Evolutionary conservation across 2,797 vertebrate genomes (phyloP).

Genomic region (Coreius guichenoti): DNA sequence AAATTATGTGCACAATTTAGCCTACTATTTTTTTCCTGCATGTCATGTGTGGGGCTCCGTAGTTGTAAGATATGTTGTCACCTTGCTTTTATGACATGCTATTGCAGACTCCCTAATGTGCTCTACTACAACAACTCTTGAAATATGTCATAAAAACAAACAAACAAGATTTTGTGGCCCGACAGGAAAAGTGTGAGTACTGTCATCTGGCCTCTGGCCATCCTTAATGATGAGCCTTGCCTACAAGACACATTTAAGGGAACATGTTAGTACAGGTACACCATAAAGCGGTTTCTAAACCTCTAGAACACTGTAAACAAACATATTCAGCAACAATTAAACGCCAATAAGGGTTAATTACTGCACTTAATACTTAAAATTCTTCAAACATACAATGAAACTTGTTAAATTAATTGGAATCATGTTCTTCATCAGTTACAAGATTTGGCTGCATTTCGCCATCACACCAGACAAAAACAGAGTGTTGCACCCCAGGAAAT

Average conservation of each 20-base stretch:
- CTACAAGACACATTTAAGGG: conserved; percentile 23
- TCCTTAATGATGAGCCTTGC: conserved; percentile 4
- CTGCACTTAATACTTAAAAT: not conserved
- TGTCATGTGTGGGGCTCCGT: no score
- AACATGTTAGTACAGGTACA: not conserved
- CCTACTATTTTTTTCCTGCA: no score
- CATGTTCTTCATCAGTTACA: conserved; percentile 1
- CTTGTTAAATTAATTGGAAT: not conserved
- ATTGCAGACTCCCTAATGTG: no score
- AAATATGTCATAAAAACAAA: not conserved
- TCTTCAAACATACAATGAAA: not conserved
- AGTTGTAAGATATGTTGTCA: no score
- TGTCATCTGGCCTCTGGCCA: not conserved
- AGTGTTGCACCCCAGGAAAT: conserved; percentile 23
- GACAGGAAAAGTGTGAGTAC: not conserved
- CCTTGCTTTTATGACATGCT: no score
- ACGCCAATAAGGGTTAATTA: not conserved
- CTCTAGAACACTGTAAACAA: not conserved
- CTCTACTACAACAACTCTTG: no score
- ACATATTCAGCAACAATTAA: not conserved
- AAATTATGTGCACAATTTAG: no score
- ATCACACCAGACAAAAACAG: conserved; percentile 12
- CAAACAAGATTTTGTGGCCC: not conserved
- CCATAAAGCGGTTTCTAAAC: not conserved
- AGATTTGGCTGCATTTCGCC: not conserved